Evolutionary conservation across 2,888 invertebrate genomes (phyloP).

Genomic region (Rapana venosa): DNA sequence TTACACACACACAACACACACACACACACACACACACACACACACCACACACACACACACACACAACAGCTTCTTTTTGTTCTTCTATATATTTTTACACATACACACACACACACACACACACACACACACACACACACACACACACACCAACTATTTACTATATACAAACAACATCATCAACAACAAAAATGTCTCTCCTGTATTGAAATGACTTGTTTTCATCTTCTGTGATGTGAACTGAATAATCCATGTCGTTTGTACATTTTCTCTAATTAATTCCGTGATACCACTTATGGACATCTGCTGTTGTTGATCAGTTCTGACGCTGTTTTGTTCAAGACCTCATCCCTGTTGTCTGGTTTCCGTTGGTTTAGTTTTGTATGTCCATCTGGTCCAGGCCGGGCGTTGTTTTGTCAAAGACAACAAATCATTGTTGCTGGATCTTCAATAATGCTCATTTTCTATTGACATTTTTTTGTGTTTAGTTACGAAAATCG

Average conservation of each 20-base stretch:
- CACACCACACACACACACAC: conserved; percentile 10
- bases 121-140: conserved; percentile 6
- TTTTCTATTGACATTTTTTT: too few species aligned
- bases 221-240: too few species aligned
- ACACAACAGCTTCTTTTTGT: too few species aligned
- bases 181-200: too few species aligned
- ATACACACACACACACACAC: conserved; percentile 14
- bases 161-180: too few species aligned
- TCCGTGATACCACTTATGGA: background rate
- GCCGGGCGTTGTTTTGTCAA: background rate
- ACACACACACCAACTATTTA: too few species aligned
- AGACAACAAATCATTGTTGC: background rate
- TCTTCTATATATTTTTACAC: too few species aligned
- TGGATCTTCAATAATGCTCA: background rate
- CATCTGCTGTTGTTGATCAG: background rate
- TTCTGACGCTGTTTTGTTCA: background rate
- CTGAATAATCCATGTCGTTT: too few species aligned
- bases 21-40: background rate
- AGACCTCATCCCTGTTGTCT: background rate
- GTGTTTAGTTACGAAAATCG: too few species aligned
- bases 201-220: too few species aligned
- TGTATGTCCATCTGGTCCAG: too few species aligned
- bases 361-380: too few species aligned
- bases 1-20: background rate
- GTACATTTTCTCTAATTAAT: background rate